phyloP scores from a whole-genome alignment of 2,888 invertebrate genomes.

The Brachylomia viminalis region DNA sequence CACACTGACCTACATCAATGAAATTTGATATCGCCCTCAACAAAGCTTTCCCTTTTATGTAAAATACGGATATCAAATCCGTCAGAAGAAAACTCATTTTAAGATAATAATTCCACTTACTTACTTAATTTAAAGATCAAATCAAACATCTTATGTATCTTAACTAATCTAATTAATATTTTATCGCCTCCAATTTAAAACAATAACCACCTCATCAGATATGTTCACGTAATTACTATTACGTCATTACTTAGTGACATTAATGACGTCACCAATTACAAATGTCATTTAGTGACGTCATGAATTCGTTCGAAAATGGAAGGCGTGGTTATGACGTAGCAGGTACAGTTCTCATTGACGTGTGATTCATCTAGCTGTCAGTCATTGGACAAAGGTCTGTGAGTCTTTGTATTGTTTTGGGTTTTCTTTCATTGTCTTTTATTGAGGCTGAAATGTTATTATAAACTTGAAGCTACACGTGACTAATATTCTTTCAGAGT shows the following conservation, averaged over 20 bases:
- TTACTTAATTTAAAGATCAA: slow-evolving; percentile 1
- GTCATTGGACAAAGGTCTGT: slow-evolving; percentile 41
- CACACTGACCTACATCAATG: too few relatives aligned
- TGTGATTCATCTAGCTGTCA: slow-evolving; percentile 32
- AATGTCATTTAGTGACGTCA: slow-evolving; percentile 30
- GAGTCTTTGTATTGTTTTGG: slow-evolving; percentile 28
- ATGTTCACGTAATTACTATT: slow-evolving; percentile 1
- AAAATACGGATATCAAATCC: not conserved
- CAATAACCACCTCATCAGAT: not conserved
- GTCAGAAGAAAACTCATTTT: not conserved
- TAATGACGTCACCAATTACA: slow-evolving; percentile 16
- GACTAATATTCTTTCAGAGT: not conserved
- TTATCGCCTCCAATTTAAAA: slow-evolving; percentile 27
- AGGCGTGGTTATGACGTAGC: slow-evolving; percentile 41
- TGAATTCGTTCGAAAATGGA: slow-evolving; percentile 19
- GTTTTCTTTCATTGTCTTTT: slow-evolving; percentile 44
- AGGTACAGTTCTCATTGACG: not conserved
- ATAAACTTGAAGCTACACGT: slow-evolving; percentile 14
- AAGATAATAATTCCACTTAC: not conserved
- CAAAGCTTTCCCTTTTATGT: not conserved
- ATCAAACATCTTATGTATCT: not conserved
- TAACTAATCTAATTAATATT: slow-evolving; percentile 6
- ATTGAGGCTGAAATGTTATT: slow-evolving; percentile 13
- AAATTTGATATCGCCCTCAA: too few relatives aligned
- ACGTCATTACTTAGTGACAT: not conserved